Percentiles rank a stretch among this genome's conserved stretches.
Conservation (phyloP, 2,888 invertebrate genomes). For the Drymonia ruficornis region DNA sequence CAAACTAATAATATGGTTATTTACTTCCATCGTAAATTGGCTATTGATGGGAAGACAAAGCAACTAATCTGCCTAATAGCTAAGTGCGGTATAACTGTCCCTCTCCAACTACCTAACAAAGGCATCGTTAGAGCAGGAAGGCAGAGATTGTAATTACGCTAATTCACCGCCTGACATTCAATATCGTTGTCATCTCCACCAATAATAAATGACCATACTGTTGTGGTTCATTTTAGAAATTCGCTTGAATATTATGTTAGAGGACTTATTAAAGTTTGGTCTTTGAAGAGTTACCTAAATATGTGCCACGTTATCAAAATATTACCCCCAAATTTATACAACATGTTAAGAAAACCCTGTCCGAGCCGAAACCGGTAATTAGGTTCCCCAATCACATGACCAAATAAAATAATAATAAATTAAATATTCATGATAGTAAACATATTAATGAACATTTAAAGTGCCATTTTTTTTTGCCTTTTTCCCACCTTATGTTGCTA, state of each 20-base stretch:
- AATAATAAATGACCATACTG: slow-evolving; percentile 19
- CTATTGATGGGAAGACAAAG: slow-evolving; percentile 41
- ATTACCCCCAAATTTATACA: too few relatives aligned
- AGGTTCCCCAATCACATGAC: too few relatives aligned
- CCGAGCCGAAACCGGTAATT: too few relatives aligned
- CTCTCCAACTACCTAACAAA: slow-evolving; percentile 15
- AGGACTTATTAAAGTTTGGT: background rate
- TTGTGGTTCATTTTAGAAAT: slow-evolving; percentile 21
- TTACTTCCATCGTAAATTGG: slow-evolving; percentile 30
- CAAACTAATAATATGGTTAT: slow-evolving; percentile 31
- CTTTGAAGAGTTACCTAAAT: background rate
- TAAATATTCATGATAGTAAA: too few relatives aligned
- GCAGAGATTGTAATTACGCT: slow-evolving; percentile 28
- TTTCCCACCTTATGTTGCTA: too few relatives aligned
- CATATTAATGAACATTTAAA: too few relatives aligned
- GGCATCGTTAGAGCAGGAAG: slow-evolving; percentile 10
- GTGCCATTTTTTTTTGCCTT: too few relatives aligned
- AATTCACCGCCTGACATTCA: slow-evolving; percentile 29
- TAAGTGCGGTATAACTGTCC: slow-evolving; percentile 25
- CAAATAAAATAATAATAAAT: too few relatives aligned
- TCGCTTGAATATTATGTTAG: slow-evolving; percentile 7
- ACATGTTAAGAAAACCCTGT: too few relatives aligned
- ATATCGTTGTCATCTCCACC: slow-evolving; percentile 23
- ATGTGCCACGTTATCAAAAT: too few relatives aligned
- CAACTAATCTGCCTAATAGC: slow-evolving; percentile 39